Conservation (phyloP, 2,888 invertebrate species). For the Pogonocherus hispidulus region DNA sequence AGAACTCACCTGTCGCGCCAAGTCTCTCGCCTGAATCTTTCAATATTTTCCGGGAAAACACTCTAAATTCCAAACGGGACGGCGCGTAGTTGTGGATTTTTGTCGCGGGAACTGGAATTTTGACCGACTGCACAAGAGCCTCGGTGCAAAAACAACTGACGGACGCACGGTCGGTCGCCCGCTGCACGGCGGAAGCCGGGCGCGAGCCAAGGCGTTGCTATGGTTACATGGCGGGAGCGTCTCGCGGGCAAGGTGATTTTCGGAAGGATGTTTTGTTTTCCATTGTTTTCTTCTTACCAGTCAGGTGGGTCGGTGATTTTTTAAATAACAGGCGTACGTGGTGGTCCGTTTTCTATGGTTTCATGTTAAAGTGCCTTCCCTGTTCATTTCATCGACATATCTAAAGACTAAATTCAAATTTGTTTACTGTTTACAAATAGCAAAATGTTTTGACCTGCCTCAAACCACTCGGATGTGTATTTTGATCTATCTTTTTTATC, state of each 20-base stretch:
- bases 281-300: too few relatives aligned
- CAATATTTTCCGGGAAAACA: conserved; percentile 41
- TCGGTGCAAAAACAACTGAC: conserved; percentile 63
- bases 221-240: conserved; percentile 36
- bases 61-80: conserved; percentile 42
- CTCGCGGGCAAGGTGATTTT: background rate
- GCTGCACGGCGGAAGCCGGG: conserved; percentile 17
- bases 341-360: too few relatives aligned
- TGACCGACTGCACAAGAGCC: conserved; percentile 63
- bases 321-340: too few relatives aligned
- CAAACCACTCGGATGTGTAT: too few relatives aligned
- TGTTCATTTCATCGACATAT: too few relatives aligned
- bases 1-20: conserved; percentile 4
- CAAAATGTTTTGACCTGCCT: too few relatives aligned
- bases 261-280: too few relatives aligned
- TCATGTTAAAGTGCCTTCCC: too few relatives aligned
- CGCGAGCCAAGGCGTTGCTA: conserved; percentile 45
- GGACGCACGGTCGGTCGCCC: conserved; percentile 21
- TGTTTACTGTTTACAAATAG: too few relatives aligned
- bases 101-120: conserved; percentile 44
- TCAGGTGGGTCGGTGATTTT: background rate
- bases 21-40: conserved; percentile 35
- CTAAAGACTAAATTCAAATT: too few relatives aligned
- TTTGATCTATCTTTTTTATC: too few relatives aligned
- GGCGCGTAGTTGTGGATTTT: conserved; percentile 32